Conservation (phyloP, 1,140 invertebrate species). For the Eueides isabella region DNA sequence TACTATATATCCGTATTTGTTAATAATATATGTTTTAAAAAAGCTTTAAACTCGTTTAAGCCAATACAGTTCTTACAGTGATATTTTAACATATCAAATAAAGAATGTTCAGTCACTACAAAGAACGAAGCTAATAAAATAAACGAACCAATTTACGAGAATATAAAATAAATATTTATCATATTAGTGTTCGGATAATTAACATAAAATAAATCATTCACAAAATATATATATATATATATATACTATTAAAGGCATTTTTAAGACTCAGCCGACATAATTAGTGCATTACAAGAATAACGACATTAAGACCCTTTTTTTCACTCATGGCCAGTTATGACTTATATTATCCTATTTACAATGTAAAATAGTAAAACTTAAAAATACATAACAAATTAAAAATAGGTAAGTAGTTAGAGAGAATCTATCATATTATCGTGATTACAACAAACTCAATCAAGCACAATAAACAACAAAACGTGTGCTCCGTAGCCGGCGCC, state of each 20-base stretch:
- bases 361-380: conserved; percentile 74
- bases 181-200: conserved; percentile 25
- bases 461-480: conserved; percentile 15
- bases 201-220: conserved; percentile 15
- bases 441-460: conserved; percentile 68
- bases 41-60: conserved; percentile 1
- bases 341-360: conserved; percentile 64
- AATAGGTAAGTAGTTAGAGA: conserved; percentile 66
- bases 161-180: conserved; percentile 18
- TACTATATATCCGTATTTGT: neutral
- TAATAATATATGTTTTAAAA: neutral
- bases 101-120: conserved; percentile 11
- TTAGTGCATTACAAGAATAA: conserved; percentile 26
- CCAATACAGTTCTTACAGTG: conserved; percentile 19
- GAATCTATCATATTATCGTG: conserved; percentile 50
- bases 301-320: conserved; percentile 33
- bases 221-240: conserved; percentile 15
- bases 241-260: conserved; percentile 7
- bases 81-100: conserved; percentile 20
- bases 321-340: conserved; percentile 46
- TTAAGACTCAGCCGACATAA: conserved; percentile 29
- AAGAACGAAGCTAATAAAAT: neutral
- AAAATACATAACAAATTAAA: conserved; percentile 79
- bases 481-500: neutral
- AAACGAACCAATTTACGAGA: neutral